Conservation (phyloP, 2,888 invertebrate genomes). For the Neoitamus cyanurus region DNA sequence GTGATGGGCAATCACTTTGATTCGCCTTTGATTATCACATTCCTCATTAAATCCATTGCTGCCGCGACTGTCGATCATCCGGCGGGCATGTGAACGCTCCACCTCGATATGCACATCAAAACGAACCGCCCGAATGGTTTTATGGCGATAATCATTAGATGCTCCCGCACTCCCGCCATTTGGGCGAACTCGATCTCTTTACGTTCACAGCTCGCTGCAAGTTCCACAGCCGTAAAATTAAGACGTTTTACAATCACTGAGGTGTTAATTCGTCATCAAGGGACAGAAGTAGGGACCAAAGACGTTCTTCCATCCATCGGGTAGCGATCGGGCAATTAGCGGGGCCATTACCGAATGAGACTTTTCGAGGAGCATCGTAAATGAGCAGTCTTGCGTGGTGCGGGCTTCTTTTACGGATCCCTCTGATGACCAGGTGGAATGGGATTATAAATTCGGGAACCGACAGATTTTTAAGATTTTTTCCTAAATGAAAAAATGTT, state of each 20-base stretch:
- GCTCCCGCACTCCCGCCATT: conserved; percentile 24
- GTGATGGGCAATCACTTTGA: background rate
- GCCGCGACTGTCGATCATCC: background rate
- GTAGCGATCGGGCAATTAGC: conserved; percentile 42
- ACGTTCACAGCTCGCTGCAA: conserved; percentile 34
- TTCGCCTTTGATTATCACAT: conserved; percentile 16
- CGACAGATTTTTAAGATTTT: background rate
- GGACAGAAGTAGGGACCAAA: conserved; percentile 27
- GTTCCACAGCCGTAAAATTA: conserved; percentile 48
- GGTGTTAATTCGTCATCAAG: conserved; percentile 49
- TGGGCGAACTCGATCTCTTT: background rate
- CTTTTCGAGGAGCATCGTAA: conserved; percentile 25
- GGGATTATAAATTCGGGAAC: conserved; percentile 13
- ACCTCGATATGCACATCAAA: background rate
- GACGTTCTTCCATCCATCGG: background rate
- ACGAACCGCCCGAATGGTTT: conserved; percentile 23
- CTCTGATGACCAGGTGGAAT: conserved; percentile 31
- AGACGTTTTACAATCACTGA: conserved; percentile 47
- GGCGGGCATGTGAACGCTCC: background rate
- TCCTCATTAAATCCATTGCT: conserved; percentile 14
- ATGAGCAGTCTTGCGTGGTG: background rate
- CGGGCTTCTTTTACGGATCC: background rate
- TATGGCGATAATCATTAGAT: conserved; percentile 36
- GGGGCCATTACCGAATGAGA: conserved; percentile 38
- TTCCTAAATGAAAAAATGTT: background rate